Percentiles rank a stretch among this genome's conserved stretches.
phyloP scores from a whole-genome alignment of 2,113 vertebrate species.

The Dolichallabes microphthalmus region DNA sequence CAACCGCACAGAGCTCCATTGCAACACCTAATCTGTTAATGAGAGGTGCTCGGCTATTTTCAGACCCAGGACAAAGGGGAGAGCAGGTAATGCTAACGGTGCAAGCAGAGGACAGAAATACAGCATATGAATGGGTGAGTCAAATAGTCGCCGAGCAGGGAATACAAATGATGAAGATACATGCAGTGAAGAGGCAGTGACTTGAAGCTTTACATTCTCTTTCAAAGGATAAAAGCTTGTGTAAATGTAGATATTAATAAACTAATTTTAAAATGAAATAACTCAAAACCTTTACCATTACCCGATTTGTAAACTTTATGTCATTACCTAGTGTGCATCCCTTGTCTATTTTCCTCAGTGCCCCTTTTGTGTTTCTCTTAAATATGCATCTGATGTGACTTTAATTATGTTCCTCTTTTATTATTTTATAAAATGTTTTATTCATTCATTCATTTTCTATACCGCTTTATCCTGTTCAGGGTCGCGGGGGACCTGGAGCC shows the following conservation, averaged over 20 bases:
- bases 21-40: constrained; percentile 90
- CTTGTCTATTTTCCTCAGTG: background rate
- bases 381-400: no score
- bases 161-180: constrained; percentile 2
- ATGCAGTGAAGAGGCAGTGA: background rate
- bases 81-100: constrained; percentile 57
- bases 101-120: constrained; percentile 80
- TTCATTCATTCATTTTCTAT: no score
- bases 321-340: background rate
- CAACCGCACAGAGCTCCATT: constrained; percentile 79
- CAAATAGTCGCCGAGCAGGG: background rate
- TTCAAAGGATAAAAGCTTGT: background rate
- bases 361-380: background rate
- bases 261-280: background rate
- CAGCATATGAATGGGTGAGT: constrained; percentile 29
- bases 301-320: background rate
- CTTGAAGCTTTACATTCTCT: background rate
- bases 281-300: background rate
- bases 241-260: background rate
- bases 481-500: no score
- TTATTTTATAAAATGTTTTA: no score
- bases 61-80: constrained; percentile 60
- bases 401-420: no score
- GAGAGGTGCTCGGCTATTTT: constrained; percentile 83
- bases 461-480: no score